These are phyloP conservation scores for Trachurus trachurus DNA, from an alignment of 2,797 vertebrate species.

Conservation along the genomic window DNA sequence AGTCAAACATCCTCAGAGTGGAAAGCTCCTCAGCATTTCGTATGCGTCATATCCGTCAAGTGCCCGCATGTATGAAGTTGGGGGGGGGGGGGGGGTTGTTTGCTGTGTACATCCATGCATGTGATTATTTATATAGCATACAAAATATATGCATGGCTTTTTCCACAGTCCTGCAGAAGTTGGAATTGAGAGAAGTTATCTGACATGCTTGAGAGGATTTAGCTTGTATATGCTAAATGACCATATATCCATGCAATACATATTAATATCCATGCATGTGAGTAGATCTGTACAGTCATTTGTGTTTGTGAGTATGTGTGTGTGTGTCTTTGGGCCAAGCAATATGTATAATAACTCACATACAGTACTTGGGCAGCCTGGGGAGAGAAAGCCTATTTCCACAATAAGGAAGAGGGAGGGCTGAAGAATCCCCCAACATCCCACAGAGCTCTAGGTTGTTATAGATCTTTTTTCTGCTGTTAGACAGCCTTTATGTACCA, in stretches of 20 bases:
- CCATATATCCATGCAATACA: constrained; percentile 42
- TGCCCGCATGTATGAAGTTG: constrained; percentile 30
- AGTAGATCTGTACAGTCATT: constrained; percentile 25
- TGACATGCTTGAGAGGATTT: constrained; percentile 46
- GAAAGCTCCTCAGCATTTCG: constrained; percentile 44
- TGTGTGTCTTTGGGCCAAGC: constrained; percentile 28
- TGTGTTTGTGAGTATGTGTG: constrained; percentile 31
- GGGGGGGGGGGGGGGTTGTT: neutral
- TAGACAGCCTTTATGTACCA: constrained; percentile 64
- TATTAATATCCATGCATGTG: constrained; percentile 47
- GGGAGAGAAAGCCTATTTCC: constrained; percentile 66
- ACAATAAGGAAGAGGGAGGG: constrained; percentile 58
- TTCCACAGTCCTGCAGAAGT: constrained; percentile 33
- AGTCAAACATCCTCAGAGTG: constrained; percentile 71
- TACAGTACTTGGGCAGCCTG: constrained; percentile 48
- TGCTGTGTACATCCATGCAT: constrained; percentile 36
- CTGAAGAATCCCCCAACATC: constrained; percentile 54
- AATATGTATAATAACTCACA: constrained; percentile 54
- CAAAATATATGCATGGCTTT: constrained; percentile 54
- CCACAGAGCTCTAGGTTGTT: constrained; percentile 67
- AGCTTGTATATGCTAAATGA: constrained; percentile 44
- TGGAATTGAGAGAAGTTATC: constrained; percentile 51
- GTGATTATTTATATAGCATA: constrained; percentile 56
- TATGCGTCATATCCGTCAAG: constrained; percentile 2
- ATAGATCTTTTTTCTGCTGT: constrained; percentile 54